Evolutionary conservation across 2,888 invertebrate genomes (phyloP).

Genomic region (Elysia crispata): DNA sequence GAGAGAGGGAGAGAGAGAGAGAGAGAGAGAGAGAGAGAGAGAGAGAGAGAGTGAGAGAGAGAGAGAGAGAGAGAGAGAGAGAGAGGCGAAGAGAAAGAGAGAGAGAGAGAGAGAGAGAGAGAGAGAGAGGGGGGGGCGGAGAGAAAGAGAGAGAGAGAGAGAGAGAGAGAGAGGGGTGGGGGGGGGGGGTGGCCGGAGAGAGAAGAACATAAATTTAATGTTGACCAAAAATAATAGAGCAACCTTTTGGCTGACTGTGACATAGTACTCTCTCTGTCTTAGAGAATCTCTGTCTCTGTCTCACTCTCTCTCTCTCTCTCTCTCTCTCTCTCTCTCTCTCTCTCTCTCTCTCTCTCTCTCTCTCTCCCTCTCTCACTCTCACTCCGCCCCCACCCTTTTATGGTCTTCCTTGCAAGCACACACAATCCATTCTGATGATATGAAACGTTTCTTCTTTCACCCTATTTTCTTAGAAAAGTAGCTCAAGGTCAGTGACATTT

Average conservation of each 20-base stretch:
- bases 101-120: conserved; percentile 6
- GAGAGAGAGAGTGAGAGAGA: conserved; percentile 27
- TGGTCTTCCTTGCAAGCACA: not conserved
- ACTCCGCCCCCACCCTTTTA: not conserved
- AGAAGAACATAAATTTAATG: not conserved
- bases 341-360: conserved; percentile 27
- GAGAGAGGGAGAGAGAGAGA: conserved; percentile 1
- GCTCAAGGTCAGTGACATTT: too few relatives aligned
- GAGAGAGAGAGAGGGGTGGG: not conserved
- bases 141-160: not conserved
- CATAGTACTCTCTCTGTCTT: conserved; percentile 10
- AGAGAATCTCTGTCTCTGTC: conserved; percentile 21
- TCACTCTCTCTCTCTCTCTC: conserved; percentile 32
- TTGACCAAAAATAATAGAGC: not conserved
- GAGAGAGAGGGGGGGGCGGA: not conserved
- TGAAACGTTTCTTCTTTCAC: conserved; percentile 5
- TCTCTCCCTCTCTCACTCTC: too few relatives aligned
- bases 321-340: conserved; percentile 10
- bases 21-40: conserved; percentile 10
- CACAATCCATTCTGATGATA: not conserved
- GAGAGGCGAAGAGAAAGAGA: conserved; percentile 14
- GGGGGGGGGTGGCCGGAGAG: not conserved
- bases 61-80: conserved; percentile 6
- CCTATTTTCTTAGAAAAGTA: too few relatives aligned
- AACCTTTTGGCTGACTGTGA: not conserved